Base-by-base conservation (phyloP, 2,797 vertebrate genomes). In the Pseudotriccus pelzelni region DNA sequence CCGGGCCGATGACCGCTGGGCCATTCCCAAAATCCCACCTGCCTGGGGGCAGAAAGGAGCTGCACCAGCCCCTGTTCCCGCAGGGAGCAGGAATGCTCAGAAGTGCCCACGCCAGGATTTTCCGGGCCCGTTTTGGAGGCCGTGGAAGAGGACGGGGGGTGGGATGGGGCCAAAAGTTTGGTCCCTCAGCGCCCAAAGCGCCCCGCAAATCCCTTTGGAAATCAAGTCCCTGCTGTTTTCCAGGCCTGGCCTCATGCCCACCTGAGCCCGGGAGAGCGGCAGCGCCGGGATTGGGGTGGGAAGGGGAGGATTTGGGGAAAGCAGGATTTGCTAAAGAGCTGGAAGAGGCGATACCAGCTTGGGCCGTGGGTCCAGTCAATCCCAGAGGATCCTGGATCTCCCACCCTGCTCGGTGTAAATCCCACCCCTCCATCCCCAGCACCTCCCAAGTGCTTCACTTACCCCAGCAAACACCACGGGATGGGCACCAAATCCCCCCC, bases 1-100 rank as follows among this genome's bases (percentile, higher is more conserved):
- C 17, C 0, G 44, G 84, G 39, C 43, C 59, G 0, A 8, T 59
- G 46, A 39, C 52, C 17, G 7, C 49, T 5, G 1, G 60, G 41
- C 34, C 3, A 0, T 36, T 58, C 53, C 20, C 8, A 1, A 82
- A 43, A 49, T 23, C 70, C 46, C 49, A 37, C 24, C 53, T 24
- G 13, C 12, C 2, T 10, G 30, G 69, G 32, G 7, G 8, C 41
- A 21, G 46, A n/a, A 47, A 60, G 72, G 3, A 6, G 37, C 59
- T 60, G n/a, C 55, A 6, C 28, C 12, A 37, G 4, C n/a, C 47
- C 28, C 43, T 6, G 12, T 9, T 36, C 20, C 47, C 21, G 30
- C 14, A 7, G 23, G 47, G 55, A 56, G 49, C 23, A 63, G 46
- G 17, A 68, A 13, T 2, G 43, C 23, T 10, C 47, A n/a, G 37